Conservation (phyloP, 2,113 vertebrate genomes). For the Anthoscopus minutus region DNA sequence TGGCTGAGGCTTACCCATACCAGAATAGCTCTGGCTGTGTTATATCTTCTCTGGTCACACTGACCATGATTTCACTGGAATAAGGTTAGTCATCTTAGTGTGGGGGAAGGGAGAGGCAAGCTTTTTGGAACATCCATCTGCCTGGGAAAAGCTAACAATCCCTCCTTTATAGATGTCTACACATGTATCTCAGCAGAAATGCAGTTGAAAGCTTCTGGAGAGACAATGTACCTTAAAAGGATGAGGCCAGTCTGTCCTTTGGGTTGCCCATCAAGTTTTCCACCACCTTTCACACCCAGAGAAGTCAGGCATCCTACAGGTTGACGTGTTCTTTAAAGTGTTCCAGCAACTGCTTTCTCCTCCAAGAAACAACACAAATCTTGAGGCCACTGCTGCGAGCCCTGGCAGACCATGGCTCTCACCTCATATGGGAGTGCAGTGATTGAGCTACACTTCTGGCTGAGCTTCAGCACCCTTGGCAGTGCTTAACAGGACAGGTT, state of each 20-base stretch:
- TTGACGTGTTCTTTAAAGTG: neutral
- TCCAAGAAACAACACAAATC: neutral
- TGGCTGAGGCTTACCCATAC: conserved; percentile 23
- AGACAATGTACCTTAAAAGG: neutral
- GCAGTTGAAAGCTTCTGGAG: neutral
- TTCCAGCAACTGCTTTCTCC: neutral
- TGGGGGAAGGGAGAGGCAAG: neutral
- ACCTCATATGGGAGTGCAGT: neutral
- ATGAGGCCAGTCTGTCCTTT: neutral
- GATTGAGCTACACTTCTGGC: neutral
- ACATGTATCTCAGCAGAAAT: neutral
- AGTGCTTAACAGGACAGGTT: neutral
- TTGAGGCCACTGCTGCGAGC: neutral
- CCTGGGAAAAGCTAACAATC: neutral
- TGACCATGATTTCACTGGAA: conserved; percentile 56
- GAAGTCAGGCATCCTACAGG: neutral
- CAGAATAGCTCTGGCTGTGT: conserved; percentile 28
- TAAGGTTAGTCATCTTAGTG: conserved; percentile 33
- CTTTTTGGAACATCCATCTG: neutral
- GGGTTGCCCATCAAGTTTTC: neutral
- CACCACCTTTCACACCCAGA: neutral
- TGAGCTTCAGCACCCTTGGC: neutral
- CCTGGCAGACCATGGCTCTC: neutral
- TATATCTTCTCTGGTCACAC: conserved; percentile 33
- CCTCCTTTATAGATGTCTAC: neutral